Percentiles rank a stretch among this genome's conserved stretches.
Evolutionary conservation across 2,113 vertebrate species (phyloP).

Genomic region (Calidris pugnax): DNA sequence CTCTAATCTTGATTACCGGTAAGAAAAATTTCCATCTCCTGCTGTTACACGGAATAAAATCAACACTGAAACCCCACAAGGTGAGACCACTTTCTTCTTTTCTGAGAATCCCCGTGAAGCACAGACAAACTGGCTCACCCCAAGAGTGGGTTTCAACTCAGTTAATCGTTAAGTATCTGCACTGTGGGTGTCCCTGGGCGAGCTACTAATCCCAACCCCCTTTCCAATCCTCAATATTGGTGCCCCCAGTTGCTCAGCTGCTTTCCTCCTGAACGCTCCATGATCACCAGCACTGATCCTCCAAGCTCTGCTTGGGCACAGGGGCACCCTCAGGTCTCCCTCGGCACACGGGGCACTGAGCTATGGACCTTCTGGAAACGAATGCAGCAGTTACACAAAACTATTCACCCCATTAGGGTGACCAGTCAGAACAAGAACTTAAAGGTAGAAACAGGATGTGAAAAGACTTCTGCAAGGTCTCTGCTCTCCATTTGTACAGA

Average conservation of each 20-base stretch:
- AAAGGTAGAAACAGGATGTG: background rate
- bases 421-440: no score
- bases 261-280: background rate
- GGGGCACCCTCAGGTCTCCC: background rate
- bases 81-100: background rate
- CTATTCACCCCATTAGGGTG: fast-evolving
- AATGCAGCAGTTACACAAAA: background rate
- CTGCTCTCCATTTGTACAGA: background rate
- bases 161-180: background rate
- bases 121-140: background rate
- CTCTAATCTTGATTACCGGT: background rate
- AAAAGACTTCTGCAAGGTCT: background rate
- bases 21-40: fast-evolving
- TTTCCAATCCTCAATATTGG: background rate
- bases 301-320: no score
- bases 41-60: background rate
- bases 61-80: background rate
- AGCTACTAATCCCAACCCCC: background rate
- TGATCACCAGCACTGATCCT: background rate
- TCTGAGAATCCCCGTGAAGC: background rate
- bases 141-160: background rate
- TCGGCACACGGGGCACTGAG: fast-evolving
- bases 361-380: background rate
- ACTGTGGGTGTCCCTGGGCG: fast-evolving
- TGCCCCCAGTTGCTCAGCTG: background rate